phyloP scores from a whole-genome alignment of 2,888 invertebrate genomes.

The Andrena hattorfiana region DNA sequence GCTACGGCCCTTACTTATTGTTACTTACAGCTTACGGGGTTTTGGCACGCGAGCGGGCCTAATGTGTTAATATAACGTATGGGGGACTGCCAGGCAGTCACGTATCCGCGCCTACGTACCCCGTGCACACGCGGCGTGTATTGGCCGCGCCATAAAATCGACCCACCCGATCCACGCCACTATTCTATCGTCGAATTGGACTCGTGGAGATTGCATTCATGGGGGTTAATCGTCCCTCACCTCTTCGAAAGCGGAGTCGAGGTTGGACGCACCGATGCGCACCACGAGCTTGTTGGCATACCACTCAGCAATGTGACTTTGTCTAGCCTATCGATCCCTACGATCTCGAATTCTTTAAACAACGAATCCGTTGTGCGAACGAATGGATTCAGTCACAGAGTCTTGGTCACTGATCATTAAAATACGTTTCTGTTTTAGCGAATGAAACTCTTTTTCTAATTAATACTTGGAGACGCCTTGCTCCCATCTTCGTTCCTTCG shows the following conservation, averaged over 20 bases:
- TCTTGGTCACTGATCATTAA: neutral
- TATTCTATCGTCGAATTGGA: slow-evolving; percentile 51
- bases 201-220: slow-evolving; percentile 48
- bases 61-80: slow-evolving; percentile 84
- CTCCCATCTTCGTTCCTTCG: neutral
- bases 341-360: neutral
- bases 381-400: neutral
- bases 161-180: slow-evolving; percentile 61
- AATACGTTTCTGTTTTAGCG: neutral
- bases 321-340: neutral
- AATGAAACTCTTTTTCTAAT: neutral
- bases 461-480: slow-evolving; percentile 5
- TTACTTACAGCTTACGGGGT: slow-evolving; percentile 81
- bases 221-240: slow-evolving; percentile 46
- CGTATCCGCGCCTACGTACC: slow-evolving; percentile 70
- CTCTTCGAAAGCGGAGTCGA: neutral
- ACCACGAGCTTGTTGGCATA: neutral
- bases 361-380: no score
- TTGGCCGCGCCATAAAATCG: slow-evolving; percentile 65
- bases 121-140: slow-evolving; percentile 23
- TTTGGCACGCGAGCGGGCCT: slow-evolving; percentile 82
- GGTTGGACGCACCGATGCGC: neutral
- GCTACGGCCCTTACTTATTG: slow-evolving; percentile 74
- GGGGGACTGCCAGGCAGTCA: slow-evolving; percentile 63
- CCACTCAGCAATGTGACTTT: neutral